Evolutionary conservation across 2,888 invertebrate species (phyloP).

Genomic region (Pantelozetes paolii): DNA sequence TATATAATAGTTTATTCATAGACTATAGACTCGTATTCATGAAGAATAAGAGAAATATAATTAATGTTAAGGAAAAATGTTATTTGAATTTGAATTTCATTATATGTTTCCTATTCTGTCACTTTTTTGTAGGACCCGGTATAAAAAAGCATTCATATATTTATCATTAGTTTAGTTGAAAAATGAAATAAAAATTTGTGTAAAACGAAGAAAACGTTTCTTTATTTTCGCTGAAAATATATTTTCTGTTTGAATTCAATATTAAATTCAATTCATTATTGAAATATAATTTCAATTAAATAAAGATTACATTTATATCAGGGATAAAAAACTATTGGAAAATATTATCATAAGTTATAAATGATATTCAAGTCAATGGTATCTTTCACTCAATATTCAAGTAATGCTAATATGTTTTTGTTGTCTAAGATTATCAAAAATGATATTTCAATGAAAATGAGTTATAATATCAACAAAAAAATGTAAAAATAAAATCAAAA

Average conservation of each 20-base stretch:
- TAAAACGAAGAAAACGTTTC: background rate
- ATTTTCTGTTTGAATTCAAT: background rate
- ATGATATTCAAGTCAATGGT: background rate
- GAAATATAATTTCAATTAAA: background rate
- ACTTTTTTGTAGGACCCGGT: background rate
- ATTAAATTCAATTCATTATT: no score
- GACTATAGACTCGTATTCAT: background rate
- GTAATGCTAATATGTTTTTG: no score
- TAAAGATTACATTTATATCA: background rate
- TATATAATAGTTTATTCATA: conserved; percentile 17
- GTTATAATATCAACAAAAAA: no score
- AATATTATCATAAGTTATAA: conserved; percentile 1
- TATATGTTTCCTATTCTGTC: background rate
- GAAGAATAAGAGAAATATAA: background rate
- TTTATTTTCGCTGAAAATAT: background rate
- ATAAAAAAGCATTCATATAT: background rate
- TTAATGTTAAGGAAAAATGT: conserved; percentile 19
- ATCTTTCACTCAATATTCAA: background rate
- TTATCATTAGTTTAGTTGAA: background rate
- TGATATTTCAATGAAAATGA: no score
- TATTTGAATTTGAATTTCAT: conserved; percentile 5
- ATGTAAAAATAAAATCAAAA: no score
- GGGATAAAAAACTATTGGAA: background rate
- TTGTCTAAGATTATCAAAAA: no score
- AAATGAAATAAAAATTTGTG: background rate